Evolutionary conservation across 2,113 vertebrate species (phyloP).

Genomic region (Strix aluco): DNA sequence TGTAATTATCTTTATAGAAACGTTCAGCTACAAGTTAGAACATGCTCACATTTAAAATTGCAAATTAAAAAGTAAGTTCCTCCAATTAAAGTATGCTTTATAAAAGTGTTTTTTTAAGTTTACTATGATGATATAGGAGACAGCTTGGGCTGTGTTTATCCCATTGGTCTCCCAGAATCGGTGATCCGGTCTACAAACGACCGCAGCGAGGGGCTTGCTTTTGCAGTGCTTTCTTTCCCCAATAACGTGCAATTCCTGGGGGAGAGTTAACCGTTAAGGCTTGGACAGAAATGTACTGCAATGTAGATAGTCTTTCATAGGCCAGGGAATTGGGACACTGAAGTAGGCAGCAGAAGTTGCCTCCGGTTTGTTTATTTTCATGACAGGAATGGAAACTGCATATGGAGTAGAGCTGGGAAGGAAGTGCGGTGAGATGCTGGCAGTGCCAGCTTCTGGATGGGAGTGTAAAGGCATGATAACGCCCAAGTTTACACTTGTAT

Average conservation of each 20-base stretch:
- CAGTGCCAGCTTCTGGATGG: not conserved
- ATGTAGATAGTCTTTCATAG: not conserved
- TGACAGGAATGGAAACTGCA: not conserved
- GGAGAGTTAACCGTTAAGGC: not conserved
- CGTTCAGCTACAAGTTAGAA: conserved; percentile 69
- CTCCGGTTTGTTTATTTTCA: conserved; percentile 16
- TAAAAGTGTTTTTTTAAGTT: not conserved
- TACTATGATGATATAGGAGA: not conserved
- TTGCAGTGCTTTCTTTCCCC: not conserved
- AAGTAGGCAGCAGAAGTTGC: not conserved
- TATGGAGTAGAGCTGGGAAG: not conserved
- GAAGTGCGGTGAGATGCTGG: not conserved
- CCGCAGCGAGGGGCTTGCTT: not conserved
- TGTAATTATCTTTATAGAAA: conserved; percentile 80
- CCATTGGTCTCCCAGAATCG: not conserved
- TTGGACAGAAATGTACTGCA: conserved; percentile 5
- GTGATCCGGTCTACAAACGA: not conserved
- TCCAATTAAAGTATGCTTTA: conserved; percentile 13
- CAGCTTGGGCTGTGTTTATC: not conserved
- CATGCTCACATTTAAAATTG: conserved; percentile 61
- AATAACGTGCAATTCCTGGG: not conserved
- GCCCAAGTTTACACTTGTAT: not conserved
- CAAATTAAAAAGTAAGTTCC: conserved; percentile 51
- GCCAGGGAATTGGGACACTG: not conserved
- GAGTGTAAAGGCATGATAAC: not conserved